A percentile compares a stretch with the other conserved stretches of the same genome.
phyloP scores from a whole-genome alignment of 2,888 invertebrate genomes.

The Acronicta aceris region DNA sequence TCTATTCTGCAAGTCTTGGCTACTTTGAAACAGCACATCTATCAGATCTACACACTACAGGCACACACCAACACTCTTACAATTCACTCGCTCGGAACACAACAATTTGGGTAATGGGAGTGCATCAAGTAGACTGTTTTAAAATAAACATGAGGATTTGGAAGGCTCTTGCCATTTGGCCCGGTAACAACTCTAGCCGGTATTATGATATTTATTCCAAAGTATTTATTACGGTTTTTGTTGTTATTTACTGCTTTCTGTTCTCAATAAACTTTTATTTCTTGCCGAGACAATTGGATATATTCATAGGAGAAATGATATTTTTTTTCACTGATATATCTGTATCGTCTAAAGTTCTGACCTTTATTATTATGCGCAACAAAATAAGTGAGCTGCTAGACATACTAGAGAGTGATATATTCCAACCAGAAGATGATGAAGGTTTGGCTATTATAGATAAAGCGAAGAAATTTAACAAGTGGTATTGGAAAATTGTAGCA shows the following conservation, averaged over 20 bases:
- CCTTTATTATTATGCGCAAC: slow-evolving; percentile 60
- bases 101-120: slow-evolving; percentile 31
- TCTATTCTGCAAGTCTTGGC: slow-evolving; percentile 9
- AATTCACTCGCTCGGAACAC: slow-evolving; percentile 12
- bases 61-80: slow-evolving; percentile 14
- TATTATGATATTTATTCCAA: slow-evolving; percentile 62
- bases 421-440: slow-evolving; percentile 61
- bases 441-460: slow-evolving; percentile 42
- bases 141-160: slow-evolving; percentile 64
- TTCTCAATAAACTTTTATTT: slow-evolving; percentile 68
- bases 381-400: slow-evolving; percentile 62
- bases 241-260: slow-evolving; percentile 59
- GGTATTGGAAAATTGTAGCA: slow-evolving; percentile 68
- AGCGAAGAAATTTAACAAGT: slow-evolving; percentile 65
- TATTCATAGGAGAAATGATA: slow-evolving; percentile 69
- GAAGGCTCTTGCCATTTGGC: slow-evolving; percentile 67
- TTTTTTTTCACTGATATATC: slow-evolving; percentile 70
- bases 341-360: slow-evolving; percentile 67
- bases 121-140: slow-evolving; percentile 70
- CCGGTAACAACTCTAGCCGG: slow-evolving; percentile 31
- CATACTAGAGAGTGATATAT: slow-evolving; percentile 66
- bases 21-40: slow-evolving; percentile 20
- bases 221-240: slow-evolving; percentile 54
- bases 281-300: slow-evolving; percentile 64
- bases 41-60: slow-evolving; percentile 16